Evolutionary conservation across 2,888 invertebrate species (phyloP), one percentile per base, ranked within the genome.

Genomic region (Drosophila neonasuta): DNA sequence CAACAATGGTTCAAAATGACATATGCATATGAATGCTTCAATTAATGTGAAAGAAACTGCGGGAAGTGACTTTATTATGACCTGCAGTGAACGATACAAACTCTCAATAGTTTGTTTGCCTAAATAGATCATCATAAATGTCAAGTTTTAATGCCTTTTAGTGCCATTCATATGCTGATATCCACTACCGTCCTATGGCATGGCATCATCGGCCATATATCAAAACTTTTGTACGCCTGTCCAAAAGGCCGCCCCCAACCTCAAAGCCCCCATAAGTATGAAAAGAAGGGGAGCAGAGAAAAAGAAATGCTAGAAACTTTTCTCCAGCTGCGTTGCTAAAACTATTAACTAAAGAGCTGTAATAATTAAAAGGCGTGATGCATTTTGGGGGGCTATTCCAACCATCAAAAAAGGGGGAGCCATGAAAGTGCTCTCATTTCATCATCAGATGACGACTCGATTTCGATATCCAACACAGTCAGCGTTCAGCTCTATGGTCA

Each of bases 81-180:
- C 48, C 64, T 39, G 60, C 57, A 75, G 58, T 36, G 39, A 4
- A 8, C 11, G 44, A 51, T 42, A 42, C 11, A 11, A 11, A n/a
- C 39, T 13, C 62, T 48, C 49, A 58, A 72, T 71, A 74, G 74
- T 76, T 71, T 74, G 74, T 74, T 58, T 74, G 74, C 72, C 57
- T 80, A 86, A 86, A 80, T 80, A 80, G 80, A 80, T 80, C 80
- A 83, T 78, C 86, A 86, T 80, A 83, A 80, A 83, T 70, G 86
- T 80, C 80, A 66, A 68, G 68, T 70, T 60, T 83, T 71, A 77
- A 74, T 79, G 84, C 71, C 63, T 41, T 34, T 72, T 74, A 70
- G 59, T 63, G 55, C 68, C 41, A 71, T 80, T 82, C 67, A 81
- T 75, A 84, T 79, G 79, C 59, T 72, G 80, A 80, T 80, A 61